Conservation (phyloP, 2,113 vertebrate species). For the Dasyornis broadbenti region DNA sequence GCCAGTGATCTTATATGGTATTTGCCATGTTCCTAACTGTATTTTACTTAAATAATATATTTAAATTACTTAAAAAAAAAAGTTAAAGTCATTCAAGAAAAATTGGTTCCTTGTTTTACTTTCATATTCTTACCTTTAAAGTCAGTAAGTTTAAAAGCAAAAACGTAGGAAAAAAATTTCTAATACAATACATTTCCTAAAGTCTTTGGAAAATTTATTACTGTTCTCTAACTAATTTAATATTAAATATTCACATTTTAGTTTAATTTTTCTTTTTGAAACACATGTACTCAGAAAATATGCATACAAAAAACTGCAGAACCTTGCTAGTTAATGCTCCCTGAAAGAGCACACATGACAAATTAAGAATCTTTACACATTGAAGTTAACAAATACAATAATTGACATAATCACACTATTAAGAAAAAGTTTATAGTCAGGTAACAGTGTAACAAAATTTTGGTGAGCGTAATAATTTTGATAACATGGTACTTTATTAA, state of each 20-base stretch:
- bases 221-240: not conserved
- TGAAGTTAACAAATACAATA: not conserved
- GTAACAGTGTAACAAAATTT: not conserved
- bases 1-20: not conserved
- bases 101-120: not conserved
- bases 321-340: not conserved
- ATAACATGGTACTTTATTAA: not conserved
- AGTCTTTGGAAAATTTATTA: not conserved
- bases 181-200: not conserved
- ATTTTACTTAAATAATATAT: not conserved
- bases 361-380: not conserved
- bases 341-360: not conserved
- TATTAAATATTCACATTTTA: not conserved
- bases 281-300: not conserved
- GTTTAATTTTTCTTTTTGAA: not conserved
- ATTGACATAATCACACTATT: not conserved
- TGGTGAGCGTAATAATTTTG: not conserved
- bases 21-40: not conserved
- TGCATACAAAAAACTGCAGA: conserved; percentile 22
- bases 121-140: not conserved
- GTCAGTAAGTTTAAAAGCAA: not conserved
- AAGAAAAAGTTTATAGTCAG: not conserved
- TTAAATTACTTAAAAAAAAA: not conserved
- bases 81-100: not conserved
- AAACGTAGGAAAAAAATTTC: not conserved